phyloP scores from a whole-genome alignment of 92 coral and sea anemone species.

The Metridium senile region DNA sequence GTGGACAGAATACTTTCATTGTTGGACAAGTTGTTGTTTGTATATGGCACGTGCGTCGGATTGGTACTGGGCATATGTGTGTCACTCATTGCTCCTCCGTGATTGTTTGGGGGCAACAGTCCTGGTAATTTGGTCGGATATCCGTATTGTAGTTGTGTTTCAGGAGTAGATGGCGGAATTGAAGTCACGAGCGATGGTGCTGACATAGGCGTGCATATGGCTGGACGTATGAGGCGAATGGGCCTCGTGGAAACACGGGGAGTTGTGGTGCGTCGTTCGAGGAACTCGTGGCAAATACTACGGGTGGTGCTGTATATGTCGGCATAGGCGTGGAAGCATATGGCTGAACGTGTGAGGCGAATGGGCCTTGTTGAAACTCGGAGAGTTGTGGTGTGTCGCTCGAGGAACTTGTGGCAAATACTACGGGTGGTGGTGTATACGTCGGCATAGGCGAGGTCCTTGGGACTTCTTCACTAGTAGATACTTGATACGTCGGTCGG shows the following conservation, averaged over 20 bases:
- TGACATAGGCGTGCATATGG: too few relatives aligned
- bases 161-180: not conserved
- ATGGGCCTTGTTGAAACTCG: too few relatives aligned
- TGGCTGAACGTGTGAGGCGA: too few relatives aligned
- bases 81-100: not conserved
- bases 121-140: not conserved
- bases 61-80: not conserved
- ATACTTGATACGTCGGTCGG: constrained; percentile 1
- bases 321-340: not conserved
- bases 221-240: too few relatives aligned
- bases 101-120: not conserved
- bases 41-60: not conserved
- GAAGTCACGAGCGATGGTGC: too few relatives aligned
- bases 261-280: not conserved
- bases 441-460: not conserved
- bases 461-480: constrained; percentile 1
- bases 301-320: not conserved
- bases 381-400: not conserved
- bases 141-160: not conserved
- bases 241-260: too few relatives aligned
- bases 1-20: constrained; percentile 22
- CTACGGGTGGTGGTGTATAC: constrained; percentile 3
- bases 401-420: not conserved
- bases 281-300: not conserved
- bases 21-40: too few relatives aligned